Evolutionary conservation across 1,140 invertebrate species (phyloP).

Genomic region (Popillia japonica): DNA sequence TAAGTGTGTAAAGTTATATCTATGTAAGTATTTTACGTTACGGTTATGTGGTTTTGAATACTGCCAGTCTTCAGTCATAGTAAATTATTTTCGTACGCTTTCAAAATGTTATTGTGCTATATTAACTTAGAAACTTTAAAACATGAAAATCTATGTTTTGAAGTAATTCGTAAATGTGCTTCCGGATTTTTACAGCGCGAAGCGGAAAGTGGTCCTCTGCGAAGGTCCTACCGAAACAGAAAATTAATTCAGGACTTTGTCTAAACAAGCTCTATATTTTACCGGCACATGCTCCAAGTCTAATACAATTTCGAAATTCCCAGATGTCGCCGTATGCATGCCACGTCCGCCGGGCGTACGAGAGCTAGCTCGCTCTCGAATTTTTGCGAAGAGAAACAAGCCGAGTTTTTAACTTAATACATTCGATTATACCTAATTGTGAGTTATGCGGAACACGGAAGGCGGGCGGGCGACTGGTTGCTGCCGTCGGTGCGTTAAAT

Average conservation of each 20-base stretch:
- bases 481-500: not conserved
- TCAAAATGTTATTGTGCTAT: no score
- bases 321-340: constrained; percentile 17
- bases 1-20: no score
- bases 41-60: no score
- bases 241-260: constrained; percentile 18
- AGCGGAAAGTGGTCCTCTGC: not conserved
- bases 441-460: constrained; percentile 8
- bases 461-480: not conserved
- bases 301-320: constrained; percentile 19
- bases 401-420: constrained; percentile 1
- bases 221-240: not conserved
- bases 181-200: not conserved
- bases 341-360: constrained; percentile 3
- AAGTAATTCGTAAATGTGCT: not conserved
- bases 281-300: constrained; percentile 7
- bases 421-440: constrained; percentile 19
- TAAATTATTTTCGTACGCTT: no score
- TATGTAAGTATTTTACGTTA: no score
- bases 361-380: not conserved
- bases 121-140: no score
- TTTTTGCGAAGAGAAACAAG: not conserved
- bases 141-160: no score
- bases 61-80: no score
- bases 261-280: not conserved